Percentiles rank a stretch among this genome's conserved stretches.
These are phyloP conservation scores for Pachliopta kotzebuea DNA, from an alignment of 2,888 invertebrate species.

Conservation along the genomic window DNA sequence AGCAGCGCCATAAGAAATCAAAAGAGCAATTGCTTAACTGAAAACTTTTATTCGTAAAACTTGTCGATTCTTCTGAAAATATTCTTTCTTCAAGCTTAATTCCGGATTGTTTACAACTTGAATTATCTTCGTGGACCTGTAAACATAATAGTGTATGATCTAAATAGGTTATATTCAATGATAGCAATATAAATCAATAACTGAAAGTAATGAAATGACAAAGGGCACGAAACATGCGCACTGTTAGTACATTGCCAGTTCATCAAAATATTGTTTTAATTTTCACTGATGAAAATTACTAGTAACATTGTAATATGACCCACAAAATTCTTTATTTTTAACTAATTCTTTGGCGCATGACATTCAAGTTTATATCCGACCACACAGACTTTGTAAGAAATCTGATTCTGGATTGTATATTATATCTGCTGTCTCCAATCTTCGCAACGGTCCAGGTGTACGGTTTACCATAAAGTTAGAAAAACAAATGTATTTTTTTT, in stretches of 20 bases:
- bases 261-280: no score
- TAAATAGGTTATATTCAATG: neutral
- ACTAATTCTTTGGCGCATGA: neutral
- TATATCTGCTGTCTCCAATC: constrained; percentile 2
- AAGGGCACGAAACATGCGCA: neutral
- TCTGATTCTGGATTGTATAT: neutral
- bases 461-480: constrained; percentile 13
- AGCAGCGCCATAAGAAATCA: neutral
- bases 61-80: neutral
- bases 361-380: neutral
- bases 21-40: neutral
- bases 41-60: neutral
- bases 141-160: no score
- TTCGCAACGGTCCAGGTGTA: constrained; percentile 11
- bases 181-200: neutral
- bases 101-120: neutral
- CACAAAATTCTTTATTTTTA: neutral
- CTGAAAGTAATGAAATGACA: neutral
- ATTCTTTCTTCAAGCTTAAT: neutral
- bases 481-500: constrained; percentile 24
- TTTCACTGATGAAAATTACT: no score
- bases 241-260: neutral
- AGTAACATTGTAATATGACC: no score
- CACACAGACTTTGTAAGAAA: neutral
- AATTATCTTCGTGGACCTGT: neutral